Base-by-base conservation (phyloP, 2,888 invertebrate genomes). In the Mystacides longicornis region DNA sequence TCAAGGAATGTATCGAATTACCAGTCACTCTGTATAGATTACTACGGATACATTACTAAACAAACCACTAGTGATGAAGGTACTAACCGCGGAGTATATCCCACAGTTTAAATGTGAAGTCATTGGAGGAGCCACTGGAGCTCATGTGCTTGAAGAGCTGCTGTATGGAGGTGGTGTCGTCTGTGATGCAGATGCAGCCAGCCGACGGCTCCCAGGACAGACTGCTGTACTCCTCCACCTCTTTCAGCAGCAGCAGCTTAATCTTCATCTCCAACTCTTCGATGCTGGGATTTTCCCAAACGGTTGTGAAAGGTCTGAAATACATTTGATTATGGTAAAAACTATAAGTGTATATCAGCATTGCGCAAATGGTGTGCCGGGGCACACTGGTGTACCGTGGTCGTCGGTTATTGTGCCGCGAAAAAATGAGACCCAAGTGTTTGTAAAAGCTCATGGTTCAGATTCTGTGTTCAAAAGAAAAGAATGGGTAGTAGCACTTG, bases 21-120 rank as follows among this genome's bases (percentile, higher is more conserved):
- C n/a, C n/a, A n/a, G n/a, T n/a, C n/a, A n/a, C n/a, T n/a, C n/a
- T n/a, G n/a, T n/a, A n/a, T n/a, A n/a, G n/a, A n/a, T n/a, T n/a
- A n/a, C n/a, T n/a, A n/a, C n/a, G n/a, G n/a, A n/a, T n/a, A n/a
- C n/a, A n/a, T n/a, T n/a, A n/a, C n/a, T n/a, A n/a, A n/a, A n/a
- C n/a, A n/a, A n/a, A n/a, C n/a, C n/a, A n/a, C n/a, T n/a, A n/a
- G 9, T 5, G 19, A 5, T 18, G 27, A 33, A 18, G 33, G 19
- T 2, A 45, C 14, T 23, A n/a, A 75, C 77, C 77, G 70, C 70
- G 69, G 23, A 77, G 65, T 33, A 77, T 69, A 67, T 77, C 77
- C 76, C 77, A 77, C 2, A 77, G 67, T 58, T 70, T 72, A 59
- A 76, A 77, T 1, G 76, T 77, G 49, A 77, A 77, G 57, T 77